A percentile compares a stretch with the other conserved stretches of the same genome.
These are phyloP conservation scores for Zosterops borbonicus DNA, from an alignment of 2,113 vertebrate genomes.

Conservation along the genomic window DNA sequence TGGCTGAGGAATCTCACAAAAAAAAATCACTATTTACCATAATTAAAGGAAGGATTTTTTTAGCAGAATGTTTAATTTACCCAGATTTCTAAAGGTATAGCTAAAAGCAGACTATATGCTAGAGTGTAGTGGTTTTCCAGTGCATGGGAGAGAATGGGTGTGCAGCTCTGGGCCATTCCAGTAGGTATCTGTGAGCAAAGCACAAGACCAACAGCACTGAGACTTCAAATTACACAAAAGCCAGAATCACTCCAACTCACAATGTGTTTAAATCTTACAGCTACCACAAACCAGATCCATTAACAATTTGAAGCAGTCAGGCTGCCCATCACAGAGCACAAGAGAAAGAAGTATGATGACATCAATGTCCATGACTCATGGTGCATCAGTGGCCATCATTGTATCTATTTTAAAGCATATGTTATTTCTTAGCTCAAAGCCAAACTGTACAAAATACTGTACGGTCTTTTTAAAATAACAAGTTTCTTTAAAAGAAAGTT, in stretches of 20 bases:
- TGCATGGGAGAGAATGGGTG: neutral
- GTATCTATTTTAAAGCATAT: neutral
- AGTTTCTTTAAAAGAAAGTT: neutral
- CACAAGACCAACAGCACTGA: neutral
- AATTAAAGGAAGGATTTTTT: neutral
- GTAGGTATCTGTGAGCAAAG: neutral
- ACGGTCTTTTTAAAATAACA: neutral
- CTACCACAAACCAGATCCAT: neutral
- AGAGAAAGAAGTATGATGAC: neutral
- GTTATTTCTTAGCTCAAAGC: neutral
- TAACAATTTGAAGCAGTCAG: neutral
- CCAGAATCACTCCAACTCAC: neutral
- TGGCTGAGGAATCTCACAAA: neutral
- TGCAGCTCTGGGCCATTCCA: neutral
- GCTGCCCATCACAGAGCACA: neutral
- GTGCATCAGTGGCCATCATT: neutral
- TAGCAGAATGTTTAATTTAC: neutral
- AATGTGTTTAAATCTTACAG: neutral
- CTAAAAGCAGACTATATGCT: neutral
- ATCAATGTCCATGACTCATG: constrained; percentile 8
- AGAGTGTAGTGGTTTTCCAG: neutral
- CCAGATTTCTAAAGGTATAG: neutral
- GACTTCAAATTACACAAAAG: neutral
- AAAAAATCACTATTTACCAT: neutral
- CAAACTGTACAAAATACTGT: neutral